Evolutionary conservation across 2,888 invertebrate genomes (phyloP).

Genomic region (Linnaemya vulpina): DNA sequence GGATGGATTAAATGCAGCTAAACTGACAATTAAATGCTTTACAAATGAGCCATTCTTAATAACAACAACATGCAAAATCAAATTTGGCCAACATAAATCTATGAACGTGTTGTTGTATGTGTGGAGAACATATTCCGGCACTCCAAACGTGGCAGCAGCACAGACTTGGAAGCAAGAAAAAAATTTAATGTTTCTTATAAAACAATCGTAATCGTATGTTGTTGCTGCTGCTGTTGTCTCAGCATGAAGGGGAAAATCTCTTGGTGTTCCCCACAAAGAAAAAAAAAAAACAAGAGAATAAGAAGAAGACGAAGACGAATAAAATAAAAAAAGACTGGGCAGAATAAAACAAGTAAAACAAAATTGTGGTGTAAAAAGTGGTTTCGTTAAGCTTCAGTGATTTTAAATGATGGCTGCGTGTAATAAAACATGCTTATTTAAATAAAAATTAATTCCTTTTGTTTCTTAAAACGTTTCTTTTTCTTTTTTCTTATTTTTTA

Average conservation of each 20-base stretch:
- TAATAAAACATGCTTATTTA: constrained; percentile 72
- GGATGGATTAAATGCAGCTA: constrained; percentile 70
- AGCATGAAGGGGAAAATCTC: constrained; percentile 29
- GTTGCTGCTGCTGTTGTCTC: not conserved
- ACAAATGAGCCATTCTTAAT: constrained; percentile 69
- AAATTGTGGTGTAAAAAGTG: constrained; percentile 65
- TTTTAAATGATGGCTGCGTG: constrained; percentile 73
- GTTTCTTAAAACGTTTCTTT: constrained; percentile 40
- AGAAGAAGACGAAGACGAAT: not conserved
- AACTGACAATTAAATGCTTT: constrained; percentile 72
- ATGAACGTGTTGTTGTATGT: constrained; percentile 38
- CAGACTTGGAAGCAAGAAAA: not conserved
- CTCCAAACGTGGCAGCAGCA: not conserved
- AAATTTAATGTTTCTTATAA: too few relatives aligned
- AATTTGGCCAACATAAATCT: constrained; percentile 65
- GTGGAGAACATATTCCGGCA: not conserved
- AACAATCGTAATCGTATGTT: constrained; percentile 1
- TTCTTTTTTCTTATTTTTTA: constrained; percentile 4
- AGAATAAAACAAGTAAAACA: constrained; percentile 31
- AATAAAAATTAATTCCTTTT: constrained; percentile 71
- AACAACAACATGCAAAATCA: constrained; percentile 64
- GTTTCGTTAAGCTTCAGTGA: constrained; percentile 70
- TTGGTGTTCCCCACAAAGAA: constrained; percentile 29
- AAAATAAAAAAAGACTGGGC: not conserved
- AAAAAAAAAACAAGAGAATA: not conserved